phyloP scores from a whole-genome alignment of 2,113 vertebrate genomes.

The Carollia perspicillata region DNA sequence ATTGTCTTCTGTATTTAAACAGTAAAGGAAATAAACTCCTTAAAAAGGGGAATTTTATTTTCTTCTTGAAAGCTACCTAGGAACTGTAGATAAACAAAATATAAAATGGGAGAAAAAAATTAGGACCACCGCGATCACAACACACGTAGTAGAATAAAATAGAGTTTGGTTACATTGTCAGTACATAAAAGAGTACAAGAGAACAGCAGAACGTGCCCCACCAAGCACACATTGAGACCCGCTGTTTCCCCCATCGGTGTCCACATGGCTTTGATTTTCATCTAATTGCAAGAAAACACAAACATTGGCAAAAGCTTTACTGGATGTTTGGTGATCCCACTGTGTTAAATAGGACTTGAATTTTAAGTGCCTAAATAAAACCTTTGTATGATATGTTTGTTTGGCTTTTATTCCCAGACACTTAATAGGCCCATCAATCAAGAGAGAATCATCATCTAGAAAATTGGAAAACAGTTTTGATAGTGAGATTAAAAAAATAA shows the following conservation, averaged over 20 bases:
- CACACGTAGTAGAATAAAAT: constrained; percentile 28
- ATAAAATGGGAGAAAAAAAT: constrained; percentile 31
- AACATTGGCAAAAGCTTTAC: constrained; percentile 75
- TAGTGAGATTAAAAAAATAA: constrained; percentile 36
- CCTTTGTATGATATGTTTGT: constrained; percentile 68
- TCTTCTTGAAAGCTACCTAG: constrained; percentile 65
- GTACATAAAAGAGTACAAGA: constrained; percentile 26
- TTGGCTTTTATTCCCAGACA: constrained; percentile 74
- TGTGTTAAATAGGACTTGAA: constrained; percentile 61
- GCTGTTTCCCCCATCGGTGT: constrained; percentile 73
- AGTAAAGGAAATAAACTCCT: constrained; percentile 54
- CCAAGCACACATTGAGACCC: constrained; percentile 67
- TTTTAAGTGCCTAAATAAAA: constrained; percentile 57
- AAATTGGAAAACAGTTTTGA: constrained; percentile 10
- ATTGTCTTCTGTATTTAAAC: constrained; percentile 63
- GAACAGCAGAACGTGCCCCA: constrained; percentile 52
- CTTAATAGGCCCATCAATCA: constrained; percentile 73
- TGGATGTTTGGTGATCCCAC: constrained; percentile 63
- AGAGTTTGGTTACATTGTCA: neutral
- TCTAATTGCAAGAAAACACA: constrained; percentile 77
- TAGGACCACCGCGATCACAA: neutral
- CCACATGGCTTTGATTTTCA: constrained; percentile 82
- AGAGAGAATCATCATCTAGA: constrained; percentile 56
- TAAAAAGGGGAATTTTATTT: constrained; percentile 36
- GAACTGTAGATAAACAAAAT: constrained; percentile 49